Evolutionary conservation across 2,113 vertebrate genomes (phyloP), one percentile per base, ranked within the genome.

Genomic region (Gnathonemus echidnorhynchus): DNA sequence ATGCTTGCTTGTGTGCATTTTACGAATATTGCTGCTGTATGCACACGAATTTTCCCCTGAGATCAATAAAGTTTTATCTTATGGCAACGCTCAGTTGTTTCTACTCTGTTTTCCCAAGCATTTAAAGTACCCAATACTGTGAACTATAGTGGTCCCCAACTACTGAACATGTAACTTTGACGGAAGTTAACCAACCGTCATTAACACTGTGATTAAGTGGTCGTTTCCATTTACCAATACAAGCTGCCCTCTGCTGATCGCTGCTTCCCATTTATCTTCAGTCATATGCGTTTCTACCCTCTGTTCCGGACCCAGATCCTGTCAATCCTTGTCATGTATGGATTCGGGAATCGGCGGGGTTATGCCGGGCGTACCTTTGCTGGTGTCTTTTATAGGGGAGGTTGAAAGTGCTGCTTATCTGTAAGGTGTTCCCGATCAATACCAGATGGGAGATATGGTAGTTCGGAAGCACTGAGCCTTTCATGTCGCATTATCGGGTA

Each of bases 361-460:
- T 11, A 66, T 27, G n/a, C n/a, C 39, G 31, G 45, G 46, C 66
- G n/a, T 27, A 21, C 66, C n/a, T 7, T 49, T 45, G n/a, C 88
- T 13, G 70, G 19, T 46, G 27, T 39, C n/a, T 19, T 49, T 86
- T 77, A 87, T 31, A 70, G 45, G 87, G 46, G n/a, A 13, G 19
- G 1, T 35, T 85, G 66, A 89, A 90, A 86, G 17, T 13, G 15
- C 48, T 11, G 66, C 19, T 84, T 50, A 89, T 89, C 53, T 49
- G 39, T 8, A n/a, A 10, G 52, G 83, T 35, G 80, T 10, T 50
- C 85, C 88, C 58, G 80, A 88, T 90, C 87, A 84, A 90, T 84
- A 84, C 11, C n/a, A 24, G 86, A 5, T 13, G 46, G 66, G 84
- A 74, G 89, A 45, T 90, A 87, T 87, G n/a, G 31, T 42, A 86